Evolutionary conservation across 1,140 invertebrate genomes (phyloP), one percentile per base, ranked within the genome.

Genomic region (Calosoma granatense): DNA sequence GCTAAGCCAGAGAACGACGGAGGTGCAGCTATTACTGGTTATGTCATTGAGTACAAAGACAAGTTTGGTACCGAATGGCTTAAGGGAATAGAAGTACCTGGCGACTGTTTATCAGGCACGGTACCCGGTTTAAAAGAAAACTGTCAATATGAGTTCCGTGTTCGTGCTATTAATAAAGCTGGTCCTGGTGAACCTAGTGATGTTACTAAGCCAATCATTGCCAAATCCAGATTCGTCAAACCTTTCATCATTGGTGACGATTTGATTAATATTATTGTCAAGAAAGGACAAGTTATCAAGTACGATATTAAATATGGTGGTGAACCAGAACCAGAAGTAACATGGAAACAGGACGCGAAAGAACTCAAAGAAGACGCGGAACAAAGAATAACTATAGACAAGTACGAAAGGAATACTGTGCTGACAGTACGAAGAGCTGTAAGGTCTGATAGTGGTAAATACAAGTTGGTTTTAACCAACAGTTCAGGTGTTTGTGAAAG

Each of bases 101-200:
- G 87, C 2, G 87, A 92, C 65, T 77, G 84, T 12, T 78, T 84
- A 1, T 70, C 78, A 55, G 88, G 83, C 6, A 93, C 89, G 1
- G 86, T 96, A 51, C 86, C 89, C 65, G 90, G 90, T 6, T 77
- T 99, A 11, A 94, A 94, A 68, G 95, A 98, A 80, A 94, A 93
- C 17, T 84, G 85, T 55, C 90, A 94, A 60, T 99, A 99, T 65
- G 93, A 98, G 76, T 99, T 98, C 75, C 81, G 97, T 61, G 87
- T 99, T 41, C 83, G 90, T 61, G 97, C 97, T 54, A 84, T 97
- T 53, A 98, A 98, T 75, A 94, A 94, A 71, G 95, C 88, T 55
- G 95, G 95, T 52, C 91, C 91, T 68, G 92, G 94, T 67, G 90
- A 92, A 76, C 92, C 94, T 2, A 96, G 92, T 65, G 90, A 97